These are phyloP conservation scores for Antrozous pallidus DNA, from an alignment of 2,797 vertebrate species.

Conservation along the genomic window DNA sequence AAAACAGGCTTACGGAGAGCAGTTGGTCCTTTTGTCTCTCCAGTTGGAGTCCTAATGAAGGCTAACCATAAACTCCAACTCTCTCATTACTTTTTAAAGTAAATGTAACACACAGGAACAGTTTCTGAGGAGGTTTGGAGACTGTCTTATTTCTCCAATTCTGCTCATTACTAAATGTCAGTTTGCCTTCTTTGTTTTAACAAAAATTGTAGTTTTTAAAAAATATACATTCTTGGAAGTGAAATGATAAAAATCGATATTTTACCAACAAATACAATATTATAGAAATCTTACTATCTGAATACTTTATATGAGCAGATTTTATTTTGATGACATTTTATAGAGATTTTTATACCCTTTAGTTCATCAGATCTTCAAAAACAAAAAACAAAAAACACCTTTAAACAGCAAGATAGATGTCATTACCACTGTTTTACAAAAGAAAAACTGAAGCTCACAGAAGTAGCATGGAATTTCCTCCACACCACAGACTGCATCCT, in stretches of 20 bases:
- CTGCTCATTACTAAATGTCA: slow-evolving; percentile 12
- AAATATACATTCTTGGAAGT: background rate
- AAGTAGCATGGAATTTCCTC: background rate
- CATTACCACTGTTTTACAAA: background rate
- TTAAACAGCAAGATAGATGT: background rate
- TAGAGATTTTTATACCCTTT: background rate
- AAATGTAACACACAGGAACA: slow-evolving; percentile 20
- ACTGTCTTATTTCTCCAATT: background rate
- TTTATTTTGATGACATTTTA: background rate
- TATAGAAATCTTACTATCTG: background rate
- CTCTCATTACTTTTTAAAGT: slow-evolving; percentile 67
- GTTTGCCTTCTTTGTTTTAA: background rate
- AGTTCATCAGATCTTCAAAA: background rate
- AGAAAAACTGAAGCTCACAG: background rate
- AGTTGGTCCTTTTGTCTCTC: slow-evolving; percentile 56
- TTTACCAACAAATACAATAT: background rate
- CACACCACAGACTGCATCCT: background rate
- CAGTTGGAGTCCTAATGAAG: slow-evolving; percentile 72
- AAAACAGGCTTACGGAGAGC: slow-evolving; percentile 68
- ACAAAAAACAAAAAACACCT: background rate
- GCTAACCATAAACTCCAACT: slow-evolving; percentile 64
- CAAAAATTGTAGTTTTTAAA: background rate
- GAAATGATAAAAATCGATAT: background rate
- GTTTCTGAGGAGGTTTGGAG: slow-evolving; percentile 18
- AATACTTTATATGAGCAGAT: background rate